Conservation (phyloP, 2,888 invertebrate genomes). For the Epiblema foenella region DNA sequence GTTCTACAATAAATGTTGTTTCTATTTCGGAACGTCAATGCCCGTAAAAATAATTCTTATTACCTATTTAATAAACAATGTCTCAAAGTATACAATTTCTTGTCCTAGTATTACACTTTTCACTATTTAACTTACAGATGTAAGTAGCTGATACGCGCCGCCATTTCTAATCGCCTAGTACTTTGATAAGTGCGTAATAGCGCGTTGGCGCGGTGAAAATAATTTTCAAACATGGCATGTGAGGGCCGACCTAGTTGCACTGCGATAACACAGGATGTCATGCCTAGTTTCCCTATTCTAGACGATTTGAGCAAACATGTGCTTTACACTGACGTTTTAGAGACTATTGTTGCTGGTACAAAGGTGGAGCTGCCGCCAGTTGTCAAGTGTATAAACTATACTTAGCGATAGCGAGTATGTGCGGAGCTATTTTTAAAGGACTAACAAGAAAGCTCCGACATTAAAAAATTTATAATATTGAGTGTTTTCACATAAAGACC, state of each 20-base stretch:
- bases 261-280: slow-evolving; percentile 80
- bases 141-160: slow-evolving; percentile 1
- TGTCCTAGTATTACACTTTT: background rate
- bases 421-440: slow-evolving; percentile 11
- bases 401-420: slow-evolving; percentile 16
- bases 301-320: slow-evolving; percentile 22
- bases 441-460: background rate
- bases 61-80: background rate
- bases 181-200: slow-evolving; percentile 61
- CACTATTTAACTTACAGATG: slow-evolving; percentile 2
- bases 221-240: slow-evolving; percentile 73
- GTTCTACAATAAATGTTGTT: too few species aligned
- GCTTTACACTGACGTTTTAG: slow-evolving; percentile 9
- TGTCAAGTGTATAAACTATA: slow-evolving; percentile 27
- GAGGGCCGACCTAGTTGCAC: slow-evolving; percentile 73
- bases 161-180: slow-evolving; percentile 34
- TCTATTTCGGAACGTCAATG: too few species aligned
- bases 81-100: background rate
- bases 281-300: slow-evolving; percentile 66
- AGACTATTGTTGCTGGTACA: background rate
- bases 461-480: background rate
- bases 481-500: too few species aligned
- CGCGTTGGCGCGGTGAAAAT: slow-evolving; percentile 72
- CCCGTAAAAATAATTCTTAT: background rate
- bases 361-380: background rate